phyloP scores from a whole-genome alignment of 1,140 invertebrate genomes.

The Polypedilum pembai region DNA sequence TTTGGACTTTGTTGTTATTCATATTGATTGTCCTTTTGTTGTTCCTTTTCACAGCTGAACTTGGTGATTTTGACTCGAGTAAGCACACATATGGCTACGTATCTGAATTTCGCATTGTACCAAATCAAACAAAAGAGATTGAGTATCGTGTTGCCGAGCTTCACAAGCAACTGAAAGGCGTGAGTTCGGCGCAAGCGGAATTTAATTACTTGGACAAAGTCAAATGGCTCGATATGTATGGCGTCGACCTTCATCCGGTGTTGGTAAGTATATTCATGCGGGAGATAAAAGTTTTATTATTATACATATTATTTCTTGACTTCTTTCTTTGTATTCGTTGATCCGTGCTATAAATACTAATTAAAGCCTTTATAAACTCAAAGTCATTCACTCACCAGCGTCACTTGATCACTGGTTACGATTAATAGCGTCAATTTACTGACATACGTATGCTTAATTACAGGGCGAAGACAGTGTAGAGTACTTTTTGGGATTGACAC shows the following conservation, averaged over 20 bases:
- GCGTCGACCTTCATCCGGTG: slow-evolving; percentile 77
- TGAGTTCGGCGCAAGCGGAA: slow-evolving; percentile 63
- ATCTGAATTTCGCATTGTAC: slow-evolving; percentile 92
- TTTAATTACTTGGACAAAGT: slow-evolving; percentile 88
- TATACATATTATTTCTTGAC: background rate
- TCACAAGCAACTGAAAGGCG: slow-evolving; percentile 61
- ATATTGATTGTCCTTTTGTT: slow-evolving; percentile 8
- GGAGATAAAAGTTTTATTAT: background rate
- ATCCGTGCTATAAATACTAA: background rate
- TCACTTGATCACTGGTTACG: slow-evolving; percentile 10
- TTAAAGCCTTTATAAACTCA: background rate
- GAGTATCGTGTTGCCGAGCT: slow-evolving; percentile 82
- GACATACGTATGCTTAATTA: slow-evolving; percentile 35
- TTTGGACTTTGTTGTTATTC: slow-evolving; percentile 30
- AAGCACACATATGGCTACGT: slow-evolving; percentile 86
- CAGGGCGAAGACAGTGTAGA: slow-evolving; percentile 95
- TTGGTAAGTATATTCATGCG: slow-evolving; percentile 46
- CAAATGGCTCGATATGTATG: slow-evolving; percentile 97
- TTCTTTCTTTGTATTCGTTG: background rate
- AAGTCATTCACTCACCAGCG: background rate
- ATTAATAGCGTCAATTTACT: slow-evolving; percentile 19
- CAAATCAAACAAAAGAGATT: slow-evolving; percentile 86
- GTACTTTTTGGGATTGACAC: slow-evolving; percentile 94
- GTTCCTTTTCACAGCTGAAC: slow-evolving; percentile 73
- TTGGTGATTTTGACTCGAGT: slow-evolving; percentile 91